Percentiles rank a stretch among this genome's conserved stretches.
Evolutionary conservation across 2,797 vertebrate species (phyloP).

Genomic region (Sciurus carolinensis): DNA sequence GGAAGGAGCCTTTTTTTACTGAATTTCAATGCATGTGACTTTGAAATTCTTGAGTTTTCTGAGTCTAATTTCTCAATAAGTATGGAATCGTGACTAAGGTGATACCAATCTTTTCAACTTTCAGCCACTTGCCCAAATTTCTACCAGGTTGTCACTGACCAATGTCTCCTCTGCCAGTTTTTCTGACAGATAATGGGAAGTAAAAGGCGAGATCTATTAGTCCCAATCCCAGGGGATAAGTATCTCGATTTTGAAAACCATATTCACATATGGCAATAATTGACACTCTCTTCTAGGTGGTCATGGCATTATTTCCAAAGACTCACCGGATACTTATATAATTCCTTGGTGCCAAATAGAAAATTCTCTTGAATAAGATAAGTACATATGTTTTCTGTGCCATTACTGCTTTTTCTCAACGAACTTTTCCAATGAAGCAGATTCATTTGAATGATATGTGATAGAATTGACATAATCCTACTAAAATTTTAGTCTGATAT

Average conservation of each 20-base stretch:
- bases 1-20: slow-evolving; percentile 30
- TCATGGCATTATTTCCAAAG: slow-evolving; percentile 71
- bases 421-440: slow-evolving; percentile 34
- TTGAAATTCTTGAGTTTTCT: slow-evolving; percentile 25
- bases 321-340: slow-evolving; percentile 28
- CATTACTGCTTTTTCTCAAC: neutral
- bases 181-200: slow-evolving; percentile 76
- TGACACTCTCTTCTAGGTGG: slow-evolving; percentile 73
- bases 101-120: slow-evolving; percentile 71
- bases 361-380: slow-evolving; percentile 46
- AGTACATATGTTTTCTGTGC: neutral
- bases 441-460: slow-evolving; percentile 55
- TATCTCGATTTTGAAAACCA: slow-evolving; percentile 75
- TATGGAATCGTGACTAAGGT: slow-evolving; percentile 30
- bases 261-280: slow-evolving; percentile 84
- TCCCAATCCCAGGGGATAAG: slow-evolving; percentile 71
- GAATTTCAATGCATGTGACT: slow-evolving; percentile 31
- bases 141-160: slow-evolving; percentile 55
- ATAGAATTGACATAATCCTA: slow-evolving; percentile 26
- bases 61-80: slow-evolving; percentile 46
- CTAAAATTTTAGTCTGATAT: neutral
- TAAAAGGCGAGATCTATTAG: slow-evolving; percentile 73
- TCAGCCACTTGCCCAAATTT: slow-evolving; percentile 67
- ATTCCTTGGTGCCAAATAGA: slow-evolving; percentile 71
- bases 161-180: slow-evolving; percentile 66